These are phyloP conservation scores for Ictidomys tridecemlineatus DNA, from an alignment of 2,113 vertebrate species.

Conservation along the genomic window DNA sequence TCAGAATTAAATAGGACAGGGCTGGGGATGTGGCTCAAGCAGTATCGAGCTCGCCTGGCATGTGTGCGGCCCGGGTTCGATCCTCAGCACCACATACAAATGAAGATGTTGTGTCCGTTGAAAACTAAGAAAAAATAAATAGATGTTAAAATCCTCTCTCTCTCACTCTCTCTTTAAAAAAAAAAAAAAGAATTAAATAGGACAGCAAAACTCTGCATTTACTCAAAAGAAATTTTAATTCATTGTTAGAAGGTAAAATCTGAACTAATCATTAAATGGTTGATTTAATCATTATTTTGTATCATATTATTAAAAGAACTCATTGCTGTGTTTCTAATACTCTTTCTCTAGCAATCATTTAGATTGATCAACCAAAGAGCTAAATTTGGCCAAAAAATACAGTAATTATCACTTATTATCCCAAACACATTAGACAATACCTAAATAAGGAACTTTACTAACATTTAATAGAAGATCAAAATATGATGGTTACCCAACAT, in stretches of 20 bases:
- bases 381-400: conserved; percentile 84
- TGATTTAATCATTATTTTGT: conserved; percentile 47
- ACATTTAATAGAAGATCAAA: conserved; percentile 71
- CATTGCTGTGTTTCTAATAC: conserved; percentile 69
- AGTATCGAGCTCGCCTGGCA: no score
- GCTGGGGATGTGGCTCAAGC: no score
- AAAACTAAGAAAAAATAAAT: no score
- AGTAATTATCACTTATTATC: conserved; percentile 83
- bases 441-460: conserved; percentile 83
- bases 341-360: conserved; percentile 63
- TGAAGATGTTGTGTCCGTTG: no score
- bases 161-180: no score
- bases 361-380: conserved; percentile 81
- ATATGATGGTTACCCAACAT: conserved; percentile 10
- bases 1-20: neutral
- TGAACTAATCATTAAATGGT: conserved; percentile 57
- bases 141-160: no score
- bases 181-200: neutral
- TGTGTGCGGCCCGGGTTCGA: no score
- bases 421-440: conserved; percentile 82
- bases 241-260: conserved; percentile 11
- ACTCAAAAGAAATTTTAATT: conserved; percentile 53
- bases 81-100: no score
- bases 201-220: neutral
- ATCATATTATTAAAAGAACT: conserved; percentile 58